phyloP scores from a whole-genome alignment of 2,797 vertebrate species.

The Anomalospiza imberbis region DNA sequence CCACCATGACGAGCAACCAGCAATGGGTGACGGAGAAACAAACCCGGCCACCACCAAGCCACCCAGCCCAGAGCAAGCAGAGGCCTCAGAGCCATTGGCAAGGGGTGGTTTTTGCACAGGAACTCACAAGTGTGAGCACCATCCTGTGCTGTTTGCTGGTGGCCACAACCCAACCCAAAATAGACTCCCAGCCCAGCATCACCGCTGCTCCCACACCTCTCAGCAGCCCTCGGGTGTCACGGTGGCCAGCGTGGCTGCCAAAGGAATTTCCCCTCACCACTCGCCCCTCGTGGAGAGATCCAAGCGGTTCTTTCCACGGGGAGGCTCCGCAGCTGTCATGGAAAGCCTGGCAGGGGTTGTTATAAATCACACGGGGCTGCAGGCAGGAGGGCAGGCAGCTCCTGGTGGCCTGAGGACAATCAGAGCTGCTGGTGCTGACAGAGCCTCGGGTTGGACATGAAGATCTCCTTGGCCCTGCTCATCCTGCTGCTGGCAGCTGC shows the following conservation, averaged over 20 bases:
- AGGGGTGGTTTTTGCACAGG: not conserved
- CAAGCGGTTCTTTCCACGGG: not conserved
- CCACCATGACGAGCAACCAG: accelerated
- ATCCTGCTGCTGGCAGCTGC: not conserved
- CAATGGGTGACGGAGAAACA: not conserved
- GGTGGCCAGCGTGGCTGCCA: not conserved
- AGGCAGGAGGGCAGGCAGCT: not conserved
- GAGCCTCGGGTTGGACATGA: not conserved
- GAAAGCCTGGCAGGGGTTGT: not conserved
- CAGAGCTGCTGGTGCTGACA: not conserved
- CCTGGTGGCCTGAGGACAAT: accelerated
- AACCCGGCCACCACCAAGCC: accelerated
- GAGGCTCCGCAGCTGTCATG: not conserved
- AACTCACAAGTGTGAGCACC: not conserved
- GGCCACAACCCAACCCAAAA: not conserved
- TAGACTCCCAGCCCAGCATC: not conserved
- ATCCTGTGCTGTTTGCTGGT: constrained; percentile 1
- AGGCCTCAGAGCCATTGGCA: not conserved
- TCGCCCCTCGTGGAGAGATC: not conserved
- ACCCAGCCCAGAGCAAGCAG: not conserved
- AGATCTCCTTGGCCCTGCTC: not conserved
- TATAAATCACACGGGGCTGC: not conserved
- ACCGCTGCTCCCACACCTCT: not conserved
- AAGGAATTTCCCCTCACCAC: not conserved
- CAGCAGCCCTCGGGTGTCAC: not conserved